Base-by-base conservation (phyloP, 2,797 vertebrate genomes). In the Enteromius fasciolatus region DNA sequence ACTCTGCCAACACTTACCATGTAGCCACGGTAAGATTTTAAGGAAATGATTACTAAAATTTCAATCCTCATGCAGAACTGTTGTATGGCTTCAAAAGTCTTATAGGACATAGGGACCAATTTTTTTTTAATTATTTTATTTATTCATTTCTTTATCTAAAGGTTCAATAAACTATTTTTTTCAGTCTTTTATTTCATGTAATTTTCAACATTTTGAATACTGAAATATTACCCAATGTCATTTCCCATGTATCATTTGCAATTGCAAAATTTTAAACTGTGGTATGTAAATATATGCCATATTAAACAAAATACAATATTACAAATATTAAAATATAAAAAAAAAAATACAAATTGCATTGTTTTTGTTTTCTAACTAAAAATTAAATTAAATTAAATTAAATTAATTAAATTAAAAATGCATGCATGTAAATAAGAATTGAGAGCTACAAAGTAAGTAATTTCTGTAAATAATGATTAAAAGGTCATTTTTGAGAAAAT, bases 1-100 rank as follows among this genome's bases (percentile, higher is more conserved):
- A 76, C 61, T 83, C 81, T 88, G 92, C 89, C 91, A 92, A 89
- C 84, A 77, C 81, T 48, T 88, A 90, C 90, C 63, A 15, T 88
- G 88, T n/a, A n/a, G n/a, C n/a, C n/a, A n/a, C n/a, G n/a, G n/a
- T n/a, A n/a, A n/a, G n/a, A 44, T 44, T 44, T 44, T 41, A 1
- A 41, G 39, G 8, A 41, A 10, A 41, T 2, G 9, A 9, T 11
- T 1, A 41, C 7, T 41, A 1, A 39, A 7, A 39, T 39, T 39
- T 41, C 9, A 41, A 41, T 41, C 10, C 41, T 41, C 10, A 11
- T 41, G 9, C 9, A 41, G 10, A 41, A 41, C 10, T 44, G 41
- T 44, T 41, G 9, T 41, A 41, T 41, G 41, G 39, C 39, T 44
- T 44, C 41, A 44, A 44, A 44, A 44, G 9, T 44, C 36, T 44